Base-by-base conservation (phyloP, 1,140 invertebrate species). In the Tetramorium alpestre region DNA sequence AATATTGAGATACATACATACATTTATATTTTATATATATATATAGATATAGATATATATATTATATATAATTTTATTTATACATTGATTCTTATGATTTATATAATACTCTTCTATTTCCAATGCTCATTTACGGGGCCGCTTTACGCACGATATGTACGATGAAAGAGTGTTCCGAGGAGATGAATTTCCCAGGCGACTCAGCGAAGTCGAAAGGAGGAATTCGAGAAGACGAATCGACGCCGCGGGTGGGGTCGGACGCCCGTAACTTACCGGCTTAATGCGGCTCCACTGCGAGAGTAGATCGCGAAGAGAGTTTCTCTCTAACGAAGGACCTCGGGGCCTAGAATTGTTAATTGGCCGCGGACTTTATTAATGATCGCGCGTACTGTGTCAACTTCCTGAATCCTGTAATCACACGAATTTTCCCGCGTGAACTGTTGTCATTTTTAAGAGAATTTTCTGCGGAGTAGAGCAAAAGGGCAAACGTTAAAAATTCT, bases 321-420 rank as follows among this genome's bases (percentile, higher is more conserved):
- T 25, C n/a, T 33, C 22, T 65, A 86, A 60, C 54, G 25, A 75
- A 70, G 80, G 44, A 8, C 25, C 25, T 13, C 44, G 22, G 22
- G n/a, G 25, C 56, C 70, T 77, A 84, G 78, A 60, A 87, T 89
- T 87, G 86, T 90, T 90, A 89, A 90, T 90, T 78, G 60, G n/a
- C 11, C 72, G 51, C 41, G 28, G 51, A 70, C 33, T 89, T 89
- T 90, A 89, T 89, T 90, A 84, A 90, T 62, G 65, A 78, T 47
- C 25, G 41, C 54, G 80, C 44, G 18, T 56, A 16, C 22, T 22
- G 47, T 51, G 73, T 84, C 67, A 87, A 89, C 58, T 87, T 84
- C 67, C 58, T 18, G 47, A 38, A 56, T 90, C 11, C 4, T 33
- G 67, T 76, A 51, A 89, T 88, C 47, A 25, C 58, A 13, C 28